These are phyloP conservation scores for Caenorhabditis remanei DNA, from an alignment of 1,140 invertebrate genomes.

Conservation along the genomic window DNA sequence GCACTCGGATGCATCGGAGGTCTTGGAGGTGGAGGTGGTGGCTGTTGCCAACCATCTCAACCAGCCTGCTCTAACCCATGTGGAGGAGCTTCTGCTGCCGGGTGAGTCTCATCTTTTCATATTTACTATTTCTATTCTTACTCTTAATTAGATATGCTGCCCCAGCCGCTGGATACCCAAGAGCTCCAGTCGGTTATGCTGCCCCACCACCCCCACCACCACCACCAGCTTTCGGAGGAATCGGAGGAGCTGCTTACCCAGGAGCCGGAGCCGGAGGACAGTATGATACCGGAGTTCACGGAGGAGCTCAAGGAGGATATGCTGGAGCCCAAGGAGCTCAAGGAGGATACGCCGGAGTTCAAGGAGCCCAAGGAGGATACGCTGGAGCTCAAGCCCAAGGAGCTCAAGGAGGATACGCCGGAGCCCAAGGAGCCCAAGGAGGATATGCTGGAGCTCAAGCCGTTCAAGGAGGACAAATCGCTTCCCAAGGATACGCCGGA, in stretches of 20 bases:
- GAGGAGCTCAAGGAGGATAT: conserved; percentile 38
- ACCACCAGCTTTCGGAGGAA: conserved; percentile 38
- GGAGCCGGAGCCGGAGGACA: conserved; percentile 28
- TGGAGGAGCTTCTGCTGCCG: conserved; percentile 58
- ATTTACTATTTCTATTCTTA: neutral
- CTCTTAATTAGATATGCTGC: conserved; percentile 38
- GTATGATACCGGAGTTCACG: conserved; percentile 36
- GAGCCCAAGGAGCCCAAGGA: conserved; percentile 44
- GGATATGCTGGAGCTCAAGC: conserved; percentile 21
- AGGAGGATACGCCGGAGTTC: conserved; percentile 39
- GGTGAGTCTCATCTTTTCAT: conserved; percentile 28
- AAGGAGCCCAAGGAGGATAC: conserved; percentile 39
- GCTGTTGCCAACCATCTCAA: conserved; percentile 54
- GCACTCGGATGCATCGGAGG: conserved; percentile 58
- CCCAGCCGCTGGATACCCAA: conserved; percentile 55
- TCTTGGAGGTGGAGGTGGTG: conserved; percentile 55
- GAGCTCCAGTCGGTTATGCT: conserved; percentile 41
- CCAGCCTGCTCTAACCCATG: conserved; percentile 54
- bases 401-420: conserved; percentile 19
- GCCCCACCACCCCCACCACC: conserved; percentile 54
- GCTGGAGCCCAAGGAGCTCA: conserved; percentile 51
- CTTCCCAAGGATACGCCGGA: conserved; percentile 51
- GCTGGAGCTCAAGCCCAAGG: conserved; percentile 14
- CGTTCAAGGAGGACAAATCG: conserved; percentile 10
- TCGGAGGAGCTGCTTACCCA: conserved; percentile 54